phyloP scores from a whole-genome alignment of 2,797 vertebrate species.

The Neosilurus hyrtlii region DNA sequence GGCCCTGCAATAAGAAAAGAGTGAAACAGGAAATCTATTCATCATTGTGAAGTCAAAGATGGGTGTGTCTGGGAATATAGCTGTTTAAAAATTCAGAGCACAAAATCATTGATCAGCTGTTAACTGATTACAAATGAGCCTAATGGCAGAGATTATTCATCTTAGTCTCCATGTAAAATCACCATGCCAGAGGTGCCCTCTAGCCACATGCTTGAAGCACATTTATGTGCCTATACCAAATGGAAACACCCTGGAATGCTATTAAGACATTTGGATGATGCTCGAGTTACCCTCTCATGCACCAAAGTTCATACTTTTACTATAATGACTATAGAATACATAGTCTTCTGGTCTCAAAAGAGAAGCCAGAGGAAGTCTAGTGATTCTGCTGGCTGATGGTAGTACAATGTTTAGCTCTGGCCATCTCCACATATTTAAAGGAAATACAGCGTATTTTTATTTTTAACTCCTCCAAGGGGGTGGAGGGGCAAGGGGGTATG shows the following conservation, averaged over 20 bases:
- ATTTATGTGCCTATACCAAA: not conserved
- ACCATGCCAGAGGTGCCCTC: not conserved
- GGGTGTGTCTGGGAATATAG: not conserved
- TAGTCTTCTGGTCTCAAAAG: too few species aligned
- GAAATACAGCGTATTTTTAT: too few species aligned
- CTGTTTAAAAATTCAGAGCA: not conserved
- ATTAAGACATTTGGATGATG: not conserved
- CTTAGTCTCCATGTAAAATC: not conserved
- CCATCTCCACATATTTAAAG: too few species aligned
- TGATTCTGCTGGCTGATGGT: too few species aligned
- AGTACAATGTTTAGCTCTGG: too few species aligned
- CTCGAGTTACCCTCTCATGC: not conserved
- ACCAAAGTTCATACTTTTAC: not conserved
- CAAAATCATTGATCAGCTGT: not conserved
- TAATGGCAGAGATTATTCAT: not conserved
- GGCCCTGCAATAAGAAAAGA: constrained; percentile 68
- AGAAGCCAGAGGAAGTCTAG: too few species aligned
- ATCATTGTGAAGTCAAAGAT: not conserved
- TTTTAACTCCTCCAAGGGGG: too few species aligned
- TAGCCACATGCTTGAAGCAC: not conserved
- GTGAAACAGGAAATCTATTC: not conserved
- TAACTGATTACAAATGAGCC: not conserved
- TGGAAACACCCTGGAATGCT: not conserved
- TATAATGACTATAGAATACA: not conserved
- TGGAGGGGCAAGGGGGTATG: too few species aligned